Conservation (phyloP, 2,888 invertebrate genomes). For the Odontothrips loti region DNA sequence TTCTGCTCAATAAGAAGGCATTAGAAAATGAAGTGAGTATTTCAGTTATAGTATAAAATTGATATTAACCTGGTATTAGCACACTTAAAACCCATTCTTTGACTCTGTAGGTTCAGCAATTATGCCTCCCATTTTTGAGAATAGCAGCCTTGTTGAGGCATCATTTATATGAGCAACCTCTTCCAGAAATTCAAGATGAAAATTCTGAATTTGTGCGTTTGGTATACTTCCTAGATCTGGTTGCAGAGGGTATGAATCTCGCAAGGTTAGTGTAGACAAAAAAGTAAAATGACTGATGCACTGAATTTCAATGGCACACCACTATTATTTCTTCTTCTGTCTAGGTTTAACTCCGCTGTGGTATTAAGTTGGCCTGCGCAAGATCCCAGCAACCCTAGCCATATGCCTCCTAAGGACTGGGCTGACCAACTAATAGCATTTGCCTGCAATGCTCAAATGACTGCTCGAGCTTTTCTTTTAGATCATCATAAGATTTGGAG, state of each 20-base stretch:
- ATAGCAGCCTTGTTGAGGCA: conserved; percentile 76
- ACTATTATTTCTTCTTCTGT: neutral
- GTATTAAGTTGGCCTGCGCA: conserved; percentile 54
- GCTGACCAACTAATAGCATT: neutral
- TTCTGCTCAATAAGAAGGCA: conserved; percentile 28
- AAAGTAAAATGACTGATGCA: too few relatives aligned
- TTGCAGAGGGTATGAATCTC: conserved; percentile 63
- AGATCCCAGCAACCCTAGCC: conserved; percentile 68
- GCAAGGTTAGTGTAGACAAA: conserved; percentile 41
- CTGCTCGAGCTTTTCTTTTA: conserved; percentile 64
- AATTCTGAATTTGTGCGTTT: conserved; percentile 72
- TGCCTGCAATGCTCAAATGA: conserved; percentile 46
- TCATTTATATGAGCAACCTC: conserved; percentile 73
- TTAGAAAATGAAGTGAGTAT: conserved; percentile 26
- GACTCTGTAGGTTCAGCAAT: conserved; percentile 60
- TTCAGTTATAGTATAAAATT: neutral
- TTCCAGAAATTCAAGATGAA: conserved; percentile 62
- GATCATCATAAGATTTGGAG: conserved; percentile 75
- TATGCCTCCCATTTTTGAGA: conserved; percentile 79
- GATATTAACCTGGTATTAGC: neutral
- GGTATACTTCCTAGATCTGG: conserved; percentile 72
- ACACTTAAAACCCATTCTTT: neutral
- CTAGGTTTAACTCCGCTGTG: conserved; percentile 59
- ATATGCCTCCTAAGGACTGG: conserved; percentile 44
- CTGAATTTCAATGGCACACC: too few relatives aligned